Percentiles rank a stretch among this genome's conserved stretches.
Conservation (phyloP, 2,888 invertebrate species). For the Mylabris sibirica region DNA sequence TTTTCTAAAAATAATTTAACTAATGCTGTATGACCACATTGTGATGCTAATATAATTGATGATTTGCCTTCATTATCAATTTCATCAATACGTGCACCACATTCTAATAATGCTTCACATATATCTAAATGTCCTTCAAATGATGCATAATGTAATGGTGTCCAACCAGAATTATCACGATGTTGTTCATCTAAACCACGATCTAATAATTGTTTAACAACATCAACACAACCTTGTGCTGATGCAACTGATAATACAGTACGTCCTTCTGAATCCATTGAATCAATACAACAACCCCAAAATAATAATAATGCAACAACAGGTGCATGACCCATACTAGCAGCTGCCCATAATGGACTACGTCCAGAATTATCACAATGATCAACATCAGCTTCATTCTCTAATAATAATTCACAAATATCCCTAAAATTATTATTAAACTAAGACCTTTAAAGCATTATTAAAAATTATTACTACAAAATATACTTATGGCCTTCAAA, state of each 20-base stretch:
- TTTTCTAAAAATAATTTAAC: slow-evolving; percentile 75
- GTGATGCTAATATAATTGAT: slow-evolving; percentile 86
- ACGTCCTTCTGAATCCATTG: slow-evolving; percentile 92
- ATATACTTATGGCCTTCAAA: slow-evolving; percentile 87
- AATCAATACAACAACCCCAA: slow-evolving; percentile 96
- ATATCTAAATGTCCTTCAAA: slow-evolving; percentile 92
- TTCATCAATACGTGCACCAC: slow-evolving; percentile 87
- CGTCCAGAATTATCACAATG: slow-evolving; percentile 82
- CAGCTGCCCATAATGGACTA: slow-evolving; percentile 91
- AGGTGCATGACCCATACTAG: slow-evolving; percentile 88
- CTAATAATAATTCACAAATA: slow-evolving; percentile 88
- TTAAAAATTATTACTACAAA: too few relatives aligned
- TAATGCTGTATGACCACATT: slow-evolving; percentile 81
- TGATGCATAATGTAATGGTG: slow-evolving; percentile 94
- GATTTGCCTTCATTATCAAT: slow-evolving; percentile 92
- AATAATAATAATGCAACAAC: slow-evolving; percentile 87
- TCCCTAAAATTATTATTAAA: too few relatives aligned
- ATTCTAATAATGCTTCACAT: slow-evolving; percentile 81
- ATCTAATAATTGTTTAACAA: slow-evolving; percentile 87
- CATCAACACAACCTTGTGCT: slow-evolving; percentile 86
- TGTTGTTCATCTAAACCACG: slow-evolving; percentile 87
- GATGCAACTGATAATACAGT: slow-evolving; percentile 88
- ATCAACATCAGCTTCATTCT: slow-evolving; percentile 93
- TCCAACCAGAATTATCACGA: slow-evolving; percentile 96
- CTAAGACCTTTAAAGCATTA: neutral